These are phyloP conservation scores for Danio aesculapii DNA, from an alignment of 2,797 vertebrate genomes.

Conservation along the genomic window DNA sequence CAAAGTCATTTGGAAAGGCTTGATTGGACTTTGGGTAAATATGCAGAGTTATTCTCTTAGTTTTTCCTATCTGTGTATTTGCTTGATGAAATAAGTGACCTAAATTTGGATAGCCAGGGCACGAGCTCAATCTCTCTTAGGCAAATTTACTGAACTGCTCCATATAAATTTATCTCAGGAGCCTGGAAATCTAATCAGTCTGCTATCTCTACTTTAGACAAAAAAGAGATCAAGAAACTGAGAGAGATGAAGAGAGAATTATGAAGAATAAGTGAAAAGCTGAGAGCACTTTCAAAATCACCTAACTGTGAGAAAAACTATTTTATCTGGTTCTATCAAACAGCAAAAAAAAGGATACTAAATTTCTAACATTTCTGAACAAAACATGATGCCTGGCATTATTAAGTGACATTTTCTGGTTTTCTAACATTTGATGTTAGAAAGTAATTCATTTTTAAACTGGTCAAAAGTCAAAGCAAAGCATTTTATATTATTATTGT, in stretches of 20 bases:
- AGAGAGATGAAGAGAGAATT: background rate
- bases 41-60: background rate
- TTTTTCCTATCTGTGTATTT: background rate
- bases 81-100: background rate
- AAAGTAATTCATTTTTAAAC: no score
- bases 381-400: background rate
- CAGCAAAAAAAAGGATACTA: background rate
- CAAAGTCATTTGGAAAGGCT: slow-evolving; percentile 13
- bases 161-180: background rate
- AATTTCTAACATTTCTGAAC: background rate
- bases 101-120: background rate
- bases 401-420: no score
- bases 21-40: slow-evolving; percentile 6
- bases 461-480: no score
- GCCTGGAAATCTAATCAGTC: background rate
- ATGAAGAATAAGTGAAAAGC: background rate
- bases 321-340: background rate
- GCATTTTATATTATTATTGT: no score
- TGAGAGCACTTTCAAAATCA: background rate
- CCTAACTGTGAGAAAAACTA: background rate
- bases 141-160: slow-evolving; percentile 8
- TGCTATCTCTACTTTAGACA: background rate
- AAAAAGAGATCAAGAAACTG: background rate
- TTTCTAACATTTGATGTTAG: no score
- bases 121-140: slow-evolving; percentile 4